A percentile compares a stretch with the other conserved stretches of the same genome.
These are phyloP conservation scores for Acleris sparsana DNA, from an alignment of 2,888 invertebrate genomes.

Conservation along the genomic window DNA sequence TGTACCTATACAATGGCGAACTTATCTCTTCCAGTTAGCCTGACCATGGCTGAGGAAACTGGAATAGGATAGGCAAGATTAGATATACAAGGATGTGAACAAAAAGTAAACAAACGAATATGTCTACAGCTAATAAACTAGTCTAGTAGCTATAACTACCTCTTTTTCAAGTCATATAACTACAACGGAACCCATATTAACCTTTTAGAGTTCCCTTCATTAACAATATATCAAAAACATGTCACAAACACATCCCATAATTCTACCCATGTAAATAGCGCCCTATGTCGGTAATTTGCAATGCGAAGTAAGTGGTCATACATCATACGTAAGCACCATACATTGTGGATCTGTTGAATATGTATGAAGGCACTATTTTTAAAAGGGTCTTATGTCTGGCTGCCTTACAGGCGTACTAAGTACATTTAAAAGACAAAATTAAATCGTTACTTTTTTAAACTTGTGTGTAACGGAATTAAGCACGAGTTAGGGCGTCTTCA, in stretches of 20 bases:
- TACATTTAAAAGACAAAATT: neutral
- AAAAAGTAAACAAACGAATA: no score
- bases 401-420: neutral
- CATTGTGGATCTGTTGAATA: conserved; percentile 23
- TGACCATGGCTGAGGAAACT: no score
- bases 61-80: no score
- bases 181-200: no score
- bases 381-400: neutral
- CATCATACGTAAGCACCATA: conserved; percentile 18
- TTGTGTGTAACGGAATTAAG: no score
- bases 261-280: conserved; percentile 25
- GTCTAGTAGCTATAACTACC: no score
- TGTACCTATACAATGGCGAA: no score
- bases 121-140: no score
- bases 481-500: no score
- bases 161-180: no score
- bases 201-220: conserved; percentile 12
- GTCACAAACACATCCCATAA: conserved; percentile 30
- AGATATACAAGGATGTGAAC: no score
- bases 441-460: neutral
- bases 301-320: conserved; percentile 28
- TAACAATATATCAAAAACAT: conserved; percentile 31
- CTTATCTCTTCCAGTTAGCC: no score
- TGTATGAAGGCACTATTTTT: conserved; percentile 31
- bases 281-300: conserved; percentile 17